Evolutionary conservation across 2,888 invertebrate genomes (phyloP), one percentile per base, ranked within the genome.

Genomic region (Acanthosepion pharaonis): DNA sequence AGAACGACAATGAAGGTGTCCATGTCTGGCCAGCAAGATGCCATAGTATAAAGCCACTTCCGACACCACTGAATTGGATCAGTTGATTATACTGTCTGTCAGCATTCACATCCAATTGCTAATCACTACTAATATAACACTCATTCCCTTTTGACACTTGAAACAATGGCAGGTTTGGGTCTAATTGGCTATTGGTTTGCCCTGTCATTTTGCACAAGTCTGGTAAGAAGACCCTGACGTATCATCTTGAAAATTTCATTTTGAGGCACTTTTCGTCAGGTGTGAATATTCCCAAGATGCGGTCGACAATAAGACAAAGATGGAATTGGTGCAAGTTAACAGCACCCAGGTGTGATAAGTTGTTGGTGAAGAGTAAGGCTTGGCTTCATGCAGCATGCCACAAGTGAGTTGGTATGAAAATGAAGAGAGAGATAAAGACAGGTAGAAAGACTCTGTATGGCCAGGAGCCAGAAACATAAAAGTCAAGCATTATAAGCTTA

Each of bases 201-300:
- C 28, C 93, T n/a, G 53, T 93, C 93, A 93, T 53, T 51, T 93
- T 25, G 93, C 53, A 48, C 51, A n/a, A 15, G 18, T 49, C 51
- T n/a, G 25, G 53, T 53, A 23, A 20, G 49, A 93, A 93, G n/a
- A 93, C 93, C 28, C 53, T 49, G 93, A 53, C 53, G 53, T 53
- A 93, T 93, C 93, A 93, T 93, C 93, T n/a, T 53, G 51, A 53
- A 93, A 93, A 93, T 93, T 93, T 53, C 93, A 93, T 93, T 93
- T 93, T 20, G 18, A 28, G n/a, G 53, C n/a, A 4, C n/a, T 78
- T 78, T 53, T 93, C 93, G 51, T 93, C 93, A 93, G 93, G 93
- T 93, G 93, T 93, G 93, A 93, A 93, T 93, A 93, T 93, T 93
- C 93, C 93, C 93, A 53, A 93, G 93, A 93, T 49, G 51, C 53